Evolutionary conservation across 2,113 vertebrate species (phyloP).

Genomic region (Peromyscus polionotus): DNA sequence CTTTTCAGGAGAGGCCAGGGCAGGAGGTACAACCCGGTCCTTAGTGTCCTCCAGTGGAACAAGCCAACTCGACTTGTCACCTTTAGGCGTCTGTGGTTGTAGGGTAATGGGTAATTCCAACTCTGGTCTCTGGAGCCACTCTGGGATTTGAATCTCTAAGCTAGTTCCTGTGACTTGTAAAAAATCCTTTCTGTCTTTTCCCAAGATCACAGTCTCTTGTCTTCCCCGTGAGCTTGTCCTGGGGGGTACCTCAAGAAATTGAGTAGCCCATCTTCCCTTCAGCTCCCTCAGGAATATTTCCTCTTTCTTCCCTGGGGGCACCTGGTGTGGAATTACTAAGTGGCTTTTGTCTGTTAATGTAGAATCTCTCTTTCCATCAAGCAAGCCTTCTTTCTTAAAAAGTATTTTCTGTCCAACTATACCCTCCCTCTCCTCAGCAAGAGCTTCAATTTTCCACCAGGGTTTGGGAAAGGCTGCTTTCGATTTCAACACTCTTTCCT

Average conservation of each 20-base stretch:
- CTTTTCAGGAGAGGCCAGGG: not conserved
- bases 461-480: not conserved
- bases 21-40: not conserved
- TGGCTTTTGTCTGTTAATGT: not conserved
- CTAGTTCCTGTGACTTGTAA: not conserved
- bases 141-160: conserved; percentile 14
- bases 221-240: not conserved
- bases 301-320: not conserved
- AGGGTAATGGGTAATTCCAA: not conserved
- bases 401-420: not conserved
- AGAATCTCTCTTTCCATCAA: not conserved
- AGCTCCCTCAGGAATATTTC: not conserved
- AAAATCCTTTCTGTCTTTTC: conserved; percentile 1
- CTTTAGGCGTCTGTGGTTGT: not conserved
- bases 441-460: not conserved
- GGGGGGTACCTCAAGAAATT: not conserved
- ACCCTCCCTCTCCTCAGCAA: not conserved
- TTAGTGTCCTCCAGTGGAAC: not conserved
- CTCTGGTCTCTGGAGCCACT: not conserved
- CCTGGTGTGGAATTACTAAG: not conserved
- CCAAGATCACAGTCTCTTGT: conserved; percentile 5
- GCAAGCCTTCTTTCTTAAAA: not conserved
- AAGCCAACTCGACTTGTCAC: not conserved
- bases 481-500: not conserved
- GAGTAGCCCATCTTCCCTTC: not conserved